Percentiles rank a stretch among this genome's conserved stretches.
Conservation (phyloP, 1,140 invertebrate species). For the Melitaea cinxia region DNA sequence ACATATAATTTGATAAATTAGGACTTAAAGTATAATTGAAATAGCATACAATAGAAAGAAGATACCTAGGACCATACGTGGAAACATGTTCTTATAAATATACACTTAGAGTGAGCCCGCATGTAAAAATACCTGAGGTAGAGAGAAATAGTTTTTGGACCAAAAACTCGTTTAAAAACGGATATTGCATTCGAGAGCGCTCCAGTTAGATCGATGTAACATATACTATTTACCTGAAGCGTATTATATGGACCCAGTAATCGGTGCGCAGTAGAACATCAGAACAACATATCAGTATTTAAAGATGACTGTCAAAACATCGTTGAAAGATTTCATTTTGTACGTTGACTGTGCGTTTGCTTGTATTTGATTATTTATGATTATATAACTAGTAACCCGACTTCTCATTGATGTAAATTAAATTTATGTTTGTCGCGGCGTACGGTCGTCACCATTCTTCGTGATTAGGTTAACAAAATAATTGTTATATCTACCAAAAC, state of each 20-base stretch:
- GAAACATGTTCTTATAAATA: constrained; percentile 15
- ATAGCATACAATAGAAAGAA: constrained; percentile 3
- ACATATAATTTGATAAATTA: no score
- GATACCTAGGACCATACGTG: background rate
- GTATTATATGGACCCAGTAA: constrained; percentile 42
- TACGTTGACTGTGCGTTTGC: no score
- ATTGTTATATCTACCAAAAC: no score
- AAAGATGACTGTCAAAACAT: no score
- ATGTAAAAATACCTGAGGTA: constrained; percentile 38
- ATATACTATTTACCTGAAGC: constrained; percentile 61
- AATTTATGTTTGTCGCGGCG: no score
- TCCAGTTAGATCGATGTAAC: constrained; percentile 70
- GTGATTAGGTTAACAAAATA: no score
- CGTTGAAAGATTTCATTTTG: no score
- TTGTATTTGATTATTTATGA: no score
- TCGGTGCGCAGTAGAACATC: background rate
- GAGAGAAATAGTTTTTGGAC: constrained; percentile 74
- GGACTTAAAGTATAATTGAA: background rate
- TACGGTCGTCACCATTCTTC: no score
- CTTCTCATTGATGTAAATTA: no score
- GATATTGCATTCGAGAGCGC: constrained; percentile 77
- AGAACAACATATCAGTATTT: no score
- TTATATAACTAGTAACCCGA: no score
- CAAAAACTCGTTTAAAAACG: constrained; percentile 79
- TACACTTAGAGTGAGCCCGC: constrained; percentile 23